Percentiles rank a stretch among this genome's conserved stretches.
Evolutionary conservation across 2,888 invertebrate species (phyloP).

Genomic region (Agrochola litura): DNA sequence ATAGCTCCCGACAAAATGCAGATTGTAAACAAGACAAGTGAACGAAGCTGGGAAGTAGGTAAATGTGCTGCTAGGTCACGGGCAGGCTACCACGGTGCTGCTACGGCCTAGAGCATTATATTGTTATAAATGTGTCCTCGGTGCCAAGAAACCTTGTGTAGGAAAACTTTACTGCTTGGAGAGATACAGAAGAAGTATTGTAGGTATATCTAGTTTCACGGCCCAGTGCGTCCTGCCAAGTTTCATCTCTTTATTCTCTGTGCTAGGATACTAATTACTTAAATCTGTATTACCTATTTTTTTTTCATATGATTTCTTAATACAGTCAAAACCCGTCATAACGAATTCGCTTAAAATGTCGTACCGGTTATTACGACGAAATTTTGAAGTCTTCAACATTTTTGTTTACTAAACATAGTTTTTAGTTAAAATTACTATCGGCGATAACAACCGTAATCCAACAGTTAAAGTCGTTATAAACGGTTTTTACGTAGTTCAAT

Average conservation of each 20-base stretch:
- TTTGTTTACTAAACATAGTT: too few species aligned
- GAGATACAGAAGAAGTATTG: slow-evolving; percentile 2
- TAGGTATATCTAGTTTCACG: background rate
- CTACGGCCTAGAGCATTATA: slow-evolving; percentile 33
- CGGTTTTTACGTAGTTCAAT: too few species aligned
- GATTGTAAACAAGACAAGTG: slow-evolving; percentile 37
- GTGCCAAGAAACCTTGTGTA: slow-evolving; percentile 48
- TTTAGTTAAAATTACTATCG: too few species aligned
- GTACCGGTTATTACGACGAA: too few species aligned
- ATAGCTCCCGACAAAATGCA: background rate
- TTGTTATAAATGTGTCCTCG: slow-evolving; percentile 43
- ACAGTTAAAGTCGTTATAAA: too few species aligned
- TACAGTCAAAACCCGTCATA: too few species aligned
- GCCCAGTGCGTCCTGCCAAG: background rate
- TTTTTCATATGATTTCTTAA: background rate
- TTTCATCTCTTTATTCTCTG: background rate
- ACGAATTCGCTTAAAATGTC: too few species aligned
- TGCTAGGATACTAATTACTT: background rate
- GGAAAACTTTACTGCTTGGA: slow-evolving; percentile 26
- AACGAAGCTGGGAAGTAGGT: slow-evolving; percentile 35
- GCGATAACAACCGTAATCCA: too few species aligned
- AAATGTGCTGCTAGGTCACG: slow-evolving; percentile 56
- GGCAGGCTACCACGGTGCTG: slow-evolving; percentile 45
- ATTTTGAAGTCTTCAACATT: too few species aligned
- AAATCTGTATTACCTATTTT: background rate